Evolutionary conservation across 2,797 vertebrate species (phyloP), one percentile per base, ranked within the genome.

Genomic region (Rhinichthys osculus): DNA sequence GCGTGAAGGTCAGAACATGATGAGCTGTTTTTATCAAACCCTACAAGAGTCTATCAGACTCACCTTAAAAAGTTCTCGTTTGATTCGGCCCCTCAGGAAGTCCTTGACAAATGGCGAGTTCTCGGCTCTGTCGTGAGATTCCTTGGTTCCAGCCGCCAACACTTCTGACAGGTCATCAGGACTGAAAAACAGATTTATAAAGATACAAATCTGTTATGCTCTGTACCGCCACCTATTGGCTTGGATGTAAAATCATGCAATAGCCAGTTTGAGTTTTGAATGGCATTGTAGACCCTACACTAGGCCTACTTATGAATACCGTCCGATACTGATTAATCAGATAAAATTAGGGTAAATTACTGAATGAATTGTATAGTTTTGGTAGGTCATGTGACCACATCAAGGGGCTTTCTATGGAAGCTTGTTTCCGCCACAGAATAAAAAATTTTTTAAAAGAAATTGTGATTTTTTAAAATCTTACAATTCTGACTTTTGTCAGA

Each of bases 51-150:
- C n/a, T 47, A 35, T 6, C 27, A n/a, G 4, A 81, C 82, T 52
- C 44, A 97, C 97, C 96, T 97, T 96, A 90, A 97, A 97, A 23
- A 97, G 92, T 83, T 97, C 96, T 87, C 90, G 92, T 86, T 94
- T 95, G 91, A 98, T 97, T 89, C 90, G 94, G 3, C 97, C 97
- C 86, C 96, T 96, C 85, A 98, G 95, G 91, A 97, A 98, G 85
- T 97, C 96, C 90, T 96, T 97, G 84, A 97, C 97, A 88, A 97
- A 97, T 84, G 94, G 95, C 2, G 95, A 96, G 89, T 96, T 98
- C 92, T 97, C 96, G 0, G 97, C 97, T 78, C 86, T 93, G 87
- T 96, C 95, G 0, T 98, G 97, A 3, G 96, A 94, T 42, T 97
- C 96, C 90, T 97, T 97, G 0, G 97, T 98, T 11, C 96, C 96